These are phyloP conservation scores for Mareca penelope DNA, from an alignment of 2,797 vertebrate species.

Conservation along the genomic window DNA sequence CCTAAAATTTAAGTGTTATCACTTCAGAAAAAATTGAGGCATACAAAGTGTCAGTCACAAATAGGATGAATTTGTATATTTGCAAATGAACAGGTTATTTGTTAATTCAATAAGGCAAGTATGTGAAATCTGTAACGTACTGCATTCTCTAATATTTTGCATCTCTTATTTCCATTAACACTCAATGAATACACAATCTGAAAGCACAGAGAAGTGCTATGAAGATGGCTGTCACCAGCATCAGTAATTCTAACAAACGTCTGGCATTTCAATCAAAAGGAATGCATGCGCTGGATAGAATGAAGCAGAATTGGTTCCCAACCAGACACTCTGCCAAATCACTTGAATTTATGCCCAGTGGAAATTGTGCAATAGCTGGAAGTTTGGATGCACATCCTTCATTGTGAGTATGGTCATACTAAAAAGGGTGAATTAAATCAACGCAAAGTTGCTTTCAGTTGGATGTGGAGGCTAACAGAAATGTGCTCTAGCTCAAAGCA, in stretches of 20 bases:
- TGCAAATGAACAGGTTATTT: constrained; percentile 67
- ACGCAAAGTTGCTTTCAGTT: constrained; percentile 70
- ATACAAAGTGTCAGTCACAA: constrained; percentile 18
- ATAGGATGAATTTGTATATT: constrained; percentile 36
- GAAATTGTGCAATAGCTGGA: constrained; percentile 69
- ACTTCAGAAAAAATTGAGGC: background rate
- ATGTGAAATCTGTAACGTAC: constrained; percentile 6
- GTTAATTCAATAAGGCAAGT: constrained; percentile 43
- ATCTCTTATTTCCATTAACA: constrained; percentile 1
- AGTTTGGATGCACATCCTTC: constrained; percentile 68
- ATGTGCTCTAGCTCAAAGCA: constrained; percentile 72
- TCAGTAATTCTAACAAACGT: constrained; percentile 47
- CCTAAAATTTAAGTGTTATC: background rate
- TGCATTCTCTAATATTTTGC: constrained; percentile 13
- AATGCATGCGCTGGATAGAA: constrained; percentile 64
- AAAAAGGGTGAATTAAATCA: constrained; percentile 76
- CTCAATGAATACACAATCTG: background rate
- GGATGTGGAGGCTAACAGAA: constrained; percentile 72
- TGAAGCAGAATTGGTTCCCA: constrained; percentile 62
- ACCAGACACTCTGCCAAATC: constrained; percentile 59
- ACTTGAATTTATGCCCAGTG: constrained; percentile 74
- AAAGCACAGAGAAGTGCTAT: background rate
- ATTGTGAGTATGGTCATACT: constrained; percentile 61
- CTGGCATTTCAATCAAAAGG: constrained; percentile 71
- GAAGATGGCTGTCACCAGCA: constrained; percentile 49